Evolutionary conservation across 1,140 invertebrate genomes (phyloP), one percentile per base, ranked within the genome.

Genomic region (Leptonema lineaticorne): DNA sequence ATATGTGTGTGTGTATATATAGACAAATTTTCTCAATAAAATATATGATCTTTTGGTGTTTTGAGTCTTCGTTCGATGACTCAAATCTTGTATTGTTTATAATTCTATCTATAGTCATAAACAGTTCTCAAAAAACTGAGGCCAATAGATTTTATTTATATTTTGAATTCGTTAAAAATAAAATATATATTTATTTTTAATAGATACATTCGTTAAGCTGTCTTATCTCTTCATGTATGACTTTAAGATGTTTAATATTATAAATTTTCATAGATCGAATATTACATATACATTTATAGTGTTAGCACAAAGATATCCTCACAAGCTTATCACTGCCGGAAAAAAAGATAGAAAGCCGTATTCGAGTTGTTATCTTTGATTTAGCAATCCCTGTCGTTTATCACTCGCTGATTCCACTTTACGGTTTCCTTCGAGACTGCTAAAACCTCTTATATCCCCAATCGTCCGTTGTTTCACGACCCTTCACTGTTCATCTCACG

Each of bases 351-450:
- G 59, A 16, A 37, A 46, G 20, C 50, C 50, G 57, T 66, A 68
- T 62, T 37, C 45, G 67, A 67, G 70, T 69, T 72, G 68, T 72
- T 72, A 72, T 72, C 70, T 72, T 69, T 72, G 70, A 72, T 72
- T 72, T 69, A 67, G 67, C 67, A 72, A 72, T 72, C 70, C 68
- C 67, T 48, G 67, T 67, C 70, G 70, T 72, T 71, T 71, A 72
- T 72, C 70, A 72, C 70, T 59, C 48, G 48, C 48, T 72, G 70
- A 72, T 72, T 72, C 70, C 70, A 67, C 67, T 72, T 72, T 69
- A 72, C 68, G 70, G 64, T 72, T 69, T 69, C 67, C 68, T 59
- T 50, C 63, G 58, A 48, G 58, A 26, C 64, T 60, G 24, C 70
- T 71, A 59, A 72, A 67, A 69, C 70, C 67, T 67, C 37, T 50